Conservation (phyloP, 1,140 invertebrate genomes). For the Drosophila pseudoobscura region DNA sequence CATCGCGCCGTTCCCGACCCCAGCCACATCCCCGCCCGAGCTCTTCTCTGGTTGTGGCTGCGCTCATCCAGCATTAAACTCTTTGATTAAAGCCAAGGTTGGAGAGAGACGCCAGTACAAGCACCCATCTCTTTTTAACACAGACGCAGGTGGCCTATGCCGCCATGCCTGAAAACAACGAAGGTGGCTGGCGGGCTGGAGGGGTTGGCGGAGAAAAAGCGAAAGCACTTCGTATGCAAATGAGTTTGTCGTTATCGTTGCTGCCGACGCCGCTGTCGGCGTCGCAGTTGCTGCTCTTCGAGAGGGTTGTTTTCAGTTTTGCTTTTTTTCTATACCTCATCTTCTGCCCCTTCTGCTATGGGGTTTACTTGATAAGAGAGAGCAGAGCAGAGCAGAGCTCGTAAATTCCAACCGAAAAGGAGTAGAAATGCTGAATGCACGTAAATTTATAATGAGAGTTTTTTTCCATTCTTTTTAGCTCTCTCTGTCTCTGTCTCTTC, state of each 20-base stretch:
- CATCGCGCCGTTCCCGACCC: conserved; percentile 7
- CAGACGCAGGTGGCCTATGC: conserved; percentile 59
- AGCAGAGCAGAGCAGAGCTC: conserved; percentile 38
- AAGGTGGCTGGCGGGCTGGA: conserved; percentile 14
- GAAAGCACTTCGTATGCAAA: conserved; percentile 83
- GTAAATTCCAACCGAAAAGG: conserved; percentile 60
- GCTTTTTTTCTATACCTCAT: conserved; percentile 18
- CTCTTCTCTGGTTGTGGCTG: conserved; percentile 10
- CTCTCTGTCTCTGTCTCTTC: not conserved
- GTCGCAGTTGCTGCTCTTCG: conserved; percentile 31
- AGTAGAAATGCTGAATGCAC: conserved; percentile 51
- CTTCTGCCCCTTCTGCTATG: conserved; percentile 15
- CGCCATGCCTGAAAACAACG: conserved; percentile 63
- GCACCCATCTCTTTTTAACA: conserved; percentile 39
- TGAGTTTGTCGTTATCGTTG: conserved; percentile 79
- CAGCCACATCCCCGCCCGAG: conserved; percentile 2
- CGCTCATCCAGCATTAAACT: conserved; percentile 75
- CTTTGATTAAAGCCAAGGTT: conserved; percentile 65
- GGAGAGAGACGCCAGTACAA: conserved; percentile 30
- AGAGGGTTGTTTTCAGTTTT: conserved; percentile 70
- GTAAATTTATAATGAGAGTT: conserved; percentile 66
- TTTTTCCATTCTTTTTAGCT: conserved; percentile 1
- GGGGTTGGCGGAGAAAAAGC: conserved; percentile 62
- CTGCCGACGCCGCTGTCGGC: conserved; percentile 31
- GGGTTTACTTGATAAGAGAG: conserved; percentile 51